Base-by-base conservation (phyloP, 2,797 vertebrate genomes). In the Pachyuromys duprasi region DNA sequence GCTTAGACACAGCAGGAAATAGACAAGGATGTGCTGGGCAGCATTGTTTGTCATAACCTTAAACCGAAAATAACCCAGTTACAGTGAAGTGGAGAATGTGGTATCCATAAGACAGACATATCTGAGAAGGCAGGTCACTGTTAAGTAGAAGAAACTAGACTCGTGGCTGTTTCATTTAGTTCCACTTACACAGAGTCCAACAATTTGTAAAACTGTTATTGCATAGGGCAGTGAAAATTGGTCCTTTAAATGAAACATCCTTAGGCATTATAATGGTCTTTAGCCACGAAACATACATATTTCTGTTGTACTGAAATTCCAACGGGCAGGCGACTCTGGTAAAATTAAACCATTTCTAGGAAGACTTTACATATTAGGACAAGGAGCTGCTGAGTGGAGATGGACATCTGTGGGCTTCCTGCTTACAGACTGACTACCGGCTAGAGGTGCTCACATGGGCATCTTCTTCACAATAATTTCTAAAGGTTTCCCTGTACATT, bases 121-220 rank as follows among this genome's bases (percentile, higher is more conserved):
- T 69, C 0, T 28, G 26, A 53, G 33, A 89, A 69, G 60, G 80
- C 26, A 17, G 4, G 8, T 36, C 15, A 55, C 0, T 74, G 28
- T 69, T 93, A 67, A 94, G 55, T 39, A 62, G 60, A 63, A 81
- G 67, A 90, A 76, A 86, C 14, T 17, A 92, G 72, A 75, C 18
- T n/a, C 42, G 45, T 55, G 86, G 83, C 57, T 4, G 42, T 86
- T 63, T 57, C 84, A 15, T 90, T 22, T 0, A 12, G 22, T 96
- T 57, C 36, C 26, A 57, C 84, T 83, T 80, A 70, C 39, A 74
- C 26, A 69, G 72, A 87, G 36, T 65, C 95, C 33, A 83, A 53
- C 84, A 93, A 9, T 9, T 92, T 33, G 42, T 86, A 33, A 94
- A 83, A 53, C 42, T 60, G 39, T 45, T 31, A 7, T 79, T 84